These are phyloP conservation scores for Xylocopa sonorina DNA, from an alignment of 1,140 invertebrate species.

Conservation along the genomic window DNA sequence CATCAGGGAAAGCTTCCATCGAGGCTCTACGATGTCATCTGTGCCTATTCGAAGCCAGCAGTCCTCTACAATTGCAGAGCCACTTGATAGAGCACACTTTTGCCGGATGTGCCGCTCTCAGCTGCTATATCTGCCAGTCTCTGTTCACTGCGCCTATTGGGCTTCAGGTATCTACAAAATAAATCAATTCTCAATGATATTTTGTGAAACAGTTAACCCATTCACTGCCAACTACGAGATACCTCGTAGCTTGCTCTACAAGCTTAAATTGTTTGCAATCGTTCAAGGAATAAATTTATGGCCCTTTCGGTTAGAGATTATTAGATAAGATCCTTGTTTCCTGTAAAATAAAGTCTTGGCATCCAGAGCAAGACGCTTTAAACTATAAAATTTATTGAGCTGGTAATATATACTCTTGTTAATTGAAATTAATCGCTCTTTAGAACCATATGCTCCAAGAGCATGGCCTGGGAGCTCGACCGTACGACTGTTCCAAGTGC, in stretches of 20 bases:
- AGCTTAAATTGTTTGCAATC: no score
- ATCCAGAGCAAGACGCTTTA: no score
- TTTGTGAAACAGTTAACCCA: no score
- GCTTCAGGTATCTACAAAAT: constrained; percentile 78
- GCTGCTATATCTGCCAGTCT: constrained; percentile 94
- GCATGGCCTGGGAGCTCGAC: constrained; percentile 89
- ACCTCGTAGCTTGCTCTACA: no score
- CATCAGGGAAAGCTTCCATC: constrained; percentile 62
- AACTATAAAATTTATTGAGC: no score
- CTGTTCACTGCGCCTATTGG: constrained; percentile 91
- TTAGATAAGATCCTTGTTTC: no score
- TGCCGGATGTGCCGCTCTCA: constrained; percentile 90
- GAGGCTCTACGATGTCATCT: constrained; percentile 85
- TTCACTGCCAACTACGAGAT: no score
- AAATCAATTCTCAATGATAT: no score
- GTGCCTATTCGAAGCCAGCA: constrained; percentile 87
- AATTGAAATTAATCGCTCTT: constrained; percentile 43
- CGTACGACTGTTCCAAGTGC: constrained; percentile 93
- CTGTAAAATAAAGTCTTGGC: no score
- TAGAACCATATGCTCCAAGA: constrained; percentile 91
- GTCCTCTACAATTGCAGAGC: constrained; percentile 91
- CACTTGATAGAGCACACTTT: constrained; percentile 97
- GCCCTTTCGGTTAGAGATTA: no score
- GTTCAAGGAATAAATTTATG: no score
- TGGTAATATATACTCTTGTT: no score